Evolutionary conservation across 2,113 vertebrate species (phyloP).

Genomic region (Solea senegalensis): DNA sequence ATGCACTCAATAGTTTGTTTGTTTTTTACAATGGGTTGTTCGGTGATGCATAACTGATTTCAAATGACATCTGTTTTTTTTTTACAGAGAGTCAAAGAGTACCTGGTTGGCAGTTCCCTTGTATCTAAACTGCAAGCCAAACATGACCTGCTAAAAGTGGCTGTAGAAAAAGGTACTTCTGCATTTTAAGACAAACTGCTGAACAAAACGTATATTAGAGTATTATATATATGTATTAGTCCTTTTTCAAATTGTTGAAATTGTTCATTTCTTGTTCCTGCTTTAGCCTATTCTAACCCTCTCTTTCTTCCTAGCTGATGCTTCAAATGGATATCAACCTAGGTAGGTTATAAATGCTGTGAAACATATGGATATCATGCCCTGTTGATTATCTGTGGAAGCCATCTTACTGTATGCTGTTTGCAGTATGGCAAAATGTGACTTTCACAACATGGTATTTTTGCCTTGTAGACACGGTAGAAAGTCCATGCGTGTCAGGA

Average conservation of each 20-base stretch:
- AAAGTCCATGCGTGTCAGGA: slow-evolving; percentile 71
- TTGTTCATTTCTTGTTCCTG: background rate
- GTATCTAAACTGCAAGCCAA: slow-evolving; percentile 85
- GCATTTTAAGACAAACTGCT: slow-evolving; percentile 20
- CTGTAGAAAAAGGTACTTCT: slow-evolving; percentile 86
- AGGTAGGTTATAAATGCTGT: slow-evolving; percentile 42
- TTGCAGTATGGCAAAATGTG: background rate
- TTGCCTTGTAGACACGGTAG: slow-evolving; percentile 61
- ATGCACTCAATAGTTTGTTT: no score
- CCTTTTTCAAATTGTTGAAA: background rate
- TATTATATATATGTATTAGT: background rate
- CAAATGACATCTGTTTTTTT: background rate
- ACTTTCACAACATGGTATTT: slow-evolving; percentile 3
- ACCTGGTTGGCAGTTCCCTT: slow-evolving; percentile 79
- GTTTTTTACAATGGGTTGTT: background rate
- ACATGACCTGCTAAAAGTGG: slow-evolving; percentile 86
- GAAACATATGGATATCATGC: background rate
- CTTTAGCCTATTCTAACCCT: background rate
- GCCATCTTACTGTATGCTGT: background rate
- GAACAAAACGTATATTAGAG: background rate
- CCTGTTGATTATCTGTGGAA: background rate
- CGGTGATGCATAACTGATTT: background rate
- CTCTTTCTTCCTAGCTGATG: slow-evolving; percentile 47
- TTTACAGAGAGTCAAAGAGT: slow-evolving; percentile 84
- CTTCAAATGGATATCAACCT: slow-evolving; percentile 42